phyloP scores from a whole-genome alignment of 2,888 invertebrate species.

The Chydorus sphaericus region DNA sequence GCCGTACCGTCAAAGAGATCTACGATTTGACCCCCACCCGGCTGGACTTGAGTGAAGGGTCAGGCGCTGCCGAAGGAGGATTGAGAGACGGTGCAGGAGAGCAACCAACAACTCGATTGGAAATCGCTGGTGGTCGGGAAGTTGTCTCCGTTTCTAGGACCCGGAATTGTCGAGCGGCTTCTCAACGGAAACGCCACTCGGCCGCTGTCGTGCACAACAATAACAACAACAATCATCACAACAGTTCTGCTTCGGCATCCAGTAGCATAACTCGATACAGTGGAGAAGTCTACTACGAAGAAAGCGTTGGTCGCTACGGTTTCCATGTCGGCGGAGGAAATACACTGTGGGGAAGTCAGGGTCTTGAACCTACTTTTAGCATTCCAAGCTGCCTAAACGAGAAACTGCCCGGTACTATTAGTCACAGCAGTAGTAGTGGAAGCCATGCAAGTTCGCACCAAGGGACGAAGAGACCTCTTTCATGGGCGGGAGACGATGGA shows the following conservation, averaged over 20 bases:
- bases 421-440: neutral
- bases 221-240: neutral
- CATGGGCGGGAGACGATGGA: constrained; percentile 3
- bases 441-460: neutral
- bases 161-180: constrained; percentile 50
- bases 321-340: constrained; percentile 14
- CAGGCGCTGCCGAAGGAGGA: neutral
- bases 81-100: neutral
- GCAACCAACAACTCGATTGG: constrained; percentile 30
- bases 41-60: neutral
- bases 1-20: constrained; percentile 7
- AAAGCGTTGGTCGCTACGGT: constrained; percentile 13
- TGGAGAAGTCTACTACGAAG: constrained; percentile 24
- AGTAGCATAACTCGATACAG: constrained; percentile 38
- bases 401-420: neutral
- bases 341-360: constrained; percentile 13
- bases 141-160: constrained; percentile 55
- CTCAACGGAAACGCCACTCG: constrained; percentile 1
- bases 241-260: neutral
- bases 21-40: constrained; percentile 8
- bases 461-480: constrained; percentile 2
- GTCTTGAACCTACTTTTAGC: constrained; percentile 12
- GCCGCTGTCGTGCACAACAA: neutral
- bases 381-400: constrained; percentile 7
- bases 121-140: constrained; percentile 68